A percentile compares a stretch with the other conserved stretches of the same genome.
Evolutionary conservation across 2,888 invertebrate genomes (phyloP).

Genomic region (Parnassius smintheus): DNA sequence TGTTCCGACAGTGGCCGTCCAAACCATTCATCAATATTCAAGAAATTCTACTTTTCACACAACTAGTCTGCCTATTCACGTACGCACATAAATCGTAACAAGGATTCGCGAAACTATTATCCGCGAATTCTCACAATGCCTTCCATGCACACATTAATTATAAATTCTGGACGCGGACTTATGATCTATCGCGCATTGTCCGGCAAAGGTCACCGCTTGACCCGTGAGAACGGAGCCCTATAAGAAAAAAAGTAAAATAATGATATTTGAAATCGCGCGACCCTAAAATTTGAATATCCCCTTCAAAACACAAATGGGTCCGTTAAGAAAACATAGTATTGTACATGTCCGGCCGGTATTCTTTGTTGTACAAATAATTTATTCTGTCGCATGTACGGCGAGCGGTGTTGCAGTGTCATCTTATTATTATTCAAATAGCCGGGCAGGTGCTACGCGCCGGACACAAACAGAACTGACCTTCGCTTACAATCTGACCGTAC

Average conservation of each 20-base stretch:
- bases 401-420: constrained; percentile 52
- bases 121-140: constrained; percentile 65
- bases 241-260: constrained; percentile 48
- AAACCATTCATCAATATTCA: constrained; percentile 71
- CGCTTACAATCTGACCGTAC: constrained; percentile 29
- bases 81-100: constrained; percentile 56
- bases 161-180: constrained; percentile 66
- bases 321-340: constrained; percentile 70
- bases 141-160: constrained; percentile 69
- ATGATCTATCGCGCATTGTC: constrained; percentile 63
- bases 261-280: constrained; percentile 62
- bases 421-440: constrained; percentile 68
- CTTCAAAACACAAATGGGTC: constrained; percentile 42
- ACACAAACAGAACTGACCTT: constrained; percentile 71
- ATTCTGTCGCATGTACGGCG: constrained; percentile 61
- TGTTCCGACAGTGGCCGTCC: constrained; percentile 27
- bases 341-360: constrained; percentile 44
- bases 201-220: constrained; percentile 73
- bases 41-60: constrained; percentile 71
- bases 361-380: constrained; percentile 66
- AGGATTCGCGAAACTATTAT: constrained; percentile 61
- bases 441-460: constrained; percentile 59
- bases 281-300: constrained; percentile 80
- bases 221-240: constrained; percentile 73
- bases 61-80: constrained; percentile 54